Conservation (phyloP, 1,140 invertebrate genomes). For the Aradophagus sp. region DNA sequence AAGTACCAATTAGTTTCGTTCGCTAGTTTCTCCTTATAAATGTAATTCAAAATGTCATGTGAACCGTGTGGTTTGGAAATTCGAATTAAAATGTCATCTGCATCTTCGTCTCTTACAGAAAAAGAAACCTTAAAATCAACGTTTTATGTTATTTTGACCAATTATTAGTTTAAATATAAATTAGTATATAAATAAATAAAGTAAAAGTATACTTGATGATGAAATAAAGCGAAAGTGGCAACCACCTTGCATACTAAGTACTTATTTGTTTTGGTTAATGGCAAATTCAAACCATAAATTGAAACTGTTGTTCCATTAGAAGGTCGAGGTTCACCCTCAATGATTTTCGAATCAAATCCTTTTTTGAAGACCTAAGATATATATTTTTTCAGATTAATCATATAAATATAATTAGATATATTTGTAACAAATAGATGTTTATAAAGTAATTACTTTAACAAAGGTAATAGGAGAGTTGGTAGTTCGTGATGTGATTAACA, state of each 20-base stretch:
- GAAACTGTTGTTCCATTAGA: constrained; percentile 62
- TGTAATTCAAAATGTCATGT: constrained; percentile 49
- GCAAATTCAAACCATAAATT: constrained; percentile 49
- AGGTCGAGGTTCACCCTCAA: constrained; percentile 52
- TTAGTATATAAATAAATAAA: constrained; percentile 12
- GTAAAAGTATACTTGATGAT: constrained; percentile 50
- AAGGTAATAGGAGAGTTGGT: constrained; percentile 13
- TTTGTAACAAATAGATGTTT: not conserved
- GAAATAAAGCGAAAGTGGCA: constrained; percentile 53
- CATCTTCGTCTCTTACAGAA: constrained; percentile 61
- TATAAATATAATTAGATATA: too few species aligned
- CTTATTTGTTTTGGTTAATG: constrained; percentile 31
- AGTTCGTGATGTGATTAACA: constrained; percentile 60
- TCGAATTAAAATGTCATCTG: constrained; percentile 46
- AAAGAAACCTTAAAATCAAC: constrained; percentile 63
- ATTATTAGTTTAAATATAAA: constrained; percentile 1
- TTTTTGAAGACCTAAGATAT: constrained; percentile 41
- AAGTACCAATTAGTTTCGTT: constrained; percentile 44
- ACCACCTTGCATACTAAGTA: constrained; percentile 47
- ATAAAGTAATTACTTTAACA: constrained; percentile 19
- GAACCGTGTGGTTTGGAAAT: constrained; percentile 57
- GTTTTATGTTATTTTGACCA: not conserved
- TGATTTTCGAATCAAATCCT: constrained; percentile 13
- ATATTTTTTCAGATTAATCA: too few species aligned
- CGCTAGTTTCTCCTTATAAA: constrained; percentile 39